Evolutionary conservation across 2,113 vertebrate species (phyloP).

Genomic region (Anarrhichthys ocellatus): DNA sequence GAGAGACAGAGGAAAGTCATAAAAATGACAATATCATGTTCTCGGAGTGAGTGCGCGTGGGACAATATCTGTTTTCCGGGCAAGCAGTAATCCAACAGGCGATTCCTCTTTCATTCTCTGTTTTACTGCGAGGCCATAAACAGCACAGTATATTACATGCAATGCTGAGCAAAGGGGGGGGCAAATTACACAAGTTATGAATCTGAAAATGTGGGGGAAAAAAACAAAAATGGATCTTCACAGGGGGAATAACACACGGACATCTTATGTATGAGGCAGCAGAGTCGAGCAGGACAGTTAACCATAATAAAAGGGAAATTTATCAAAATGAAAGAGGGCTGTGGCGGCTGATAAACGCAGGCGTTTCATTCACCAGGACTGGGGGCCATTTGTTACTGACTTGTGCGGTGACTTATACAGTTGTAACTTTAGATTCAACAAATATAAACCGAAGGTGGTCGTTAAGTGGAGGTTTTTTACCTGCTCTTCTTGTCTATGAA

Average conservation of each 20-base stretch:
- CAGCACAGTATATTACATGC: conserved; percentile 60
- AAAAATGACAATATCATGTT: conserved; percentile 71
- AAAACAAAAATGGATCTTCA: conserved; percentile 26
- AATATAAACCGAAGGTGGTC: neutral
- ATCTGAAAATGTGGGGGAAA: conserved; percentile 41
- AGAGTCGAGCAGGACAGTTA: conserved; percentile 29
- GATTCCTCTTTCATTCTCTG: conserved; percentile 63
- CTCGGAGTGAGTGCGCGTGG: conserved; percentile 39
- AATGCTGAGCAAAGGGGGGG: conserved; percentile 31
- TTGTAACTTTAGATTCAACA: conserved; percentile 9
- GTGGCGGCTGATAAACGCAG: conserved; percentile 2
- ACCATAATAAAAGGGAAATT: conserved; percentile 36
- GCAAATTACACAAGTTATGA: conserved; percentile 62
- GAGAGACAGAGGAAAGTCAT: conserved; percentile 56
- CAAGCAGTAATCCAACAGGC: conserved; percentile 58
- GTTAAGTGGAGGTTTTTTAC: neutral
- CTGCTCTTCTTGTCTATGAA: neutral
- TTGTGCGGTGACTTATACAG: neutral
- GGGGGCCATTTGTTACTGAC: neutral
- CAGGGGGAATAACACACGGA: conserved; percentile 25
- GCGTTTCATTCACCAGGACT: conserved; percentile 14
- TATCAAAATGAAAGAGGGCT: conserved; percentile 34
- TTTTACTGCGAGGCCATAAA: conserved; percentile 63
- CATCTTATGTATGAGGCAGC: conserved; percentile 21
- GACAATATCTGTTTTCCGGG: conserved; percentile 67